phyloP scores from a whole-genome alignment of 2,888 invertebrate genomes.

The Dryomyza anilis region DNA sequence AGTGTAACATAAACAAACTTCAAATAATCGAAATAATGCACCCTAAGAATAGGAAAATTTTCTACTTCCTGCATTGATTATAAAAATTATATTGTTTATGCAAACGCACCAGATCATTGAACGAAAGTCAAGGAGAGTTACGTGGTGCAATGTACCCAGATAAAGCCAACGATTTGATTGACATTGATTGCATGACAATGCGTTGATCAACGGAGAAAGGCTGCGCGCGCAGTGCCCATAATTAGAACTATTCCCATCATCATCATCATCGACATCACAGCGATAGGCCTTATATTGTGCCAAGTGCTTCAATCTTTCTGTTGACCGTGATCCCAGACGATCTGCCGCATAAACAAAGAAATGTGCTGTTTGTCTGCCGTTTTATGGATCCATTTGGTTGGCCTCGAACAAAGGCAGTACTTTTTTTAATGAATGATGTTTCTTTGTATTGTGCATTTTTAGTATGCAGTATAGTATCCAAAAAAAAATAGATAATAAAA shows the following conservation, averaged over 20 bases:
- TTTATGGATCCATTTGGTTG: no score
- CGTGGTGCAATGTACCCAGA: background rate
- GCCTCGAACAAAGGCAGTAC: no score
- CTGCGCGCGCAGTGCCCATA: background rate
- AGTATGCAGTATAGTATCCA: no score
- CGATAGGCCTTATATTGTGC: no score
- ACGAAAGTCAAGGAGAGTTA: background rate
- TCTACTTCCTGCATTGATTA: background rate
- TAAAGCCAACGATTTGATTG: conserved; percentile 3
- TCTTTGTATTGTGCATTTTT: no score
- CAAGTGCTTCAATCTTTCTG: background rate
- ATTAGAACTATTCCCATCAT: background rate
- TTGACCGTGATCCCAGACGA: background rate
- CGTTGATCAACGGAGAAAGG: background rate
- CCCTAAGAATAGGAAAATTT: no score
- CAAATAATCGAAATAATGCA: no score
- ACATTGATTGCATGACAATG: conserved; percentile 9
- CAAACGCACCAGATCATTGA: conserved; percentile 1
- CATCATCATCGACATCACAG: background rate
- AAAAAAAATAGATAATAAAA: no score
- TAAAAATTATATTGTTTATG: background rate
- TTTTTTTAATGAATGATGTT: no score
- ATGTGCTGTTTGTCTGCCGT: background rate
- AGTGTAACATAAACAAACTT: no score
- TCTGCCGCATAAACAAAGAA: background rate